These are phyloP conservation scores for Miichthys miiuy DNA, from an alignment of 2,797 vertebrate species.

Conservation along the genomic window DNA sequence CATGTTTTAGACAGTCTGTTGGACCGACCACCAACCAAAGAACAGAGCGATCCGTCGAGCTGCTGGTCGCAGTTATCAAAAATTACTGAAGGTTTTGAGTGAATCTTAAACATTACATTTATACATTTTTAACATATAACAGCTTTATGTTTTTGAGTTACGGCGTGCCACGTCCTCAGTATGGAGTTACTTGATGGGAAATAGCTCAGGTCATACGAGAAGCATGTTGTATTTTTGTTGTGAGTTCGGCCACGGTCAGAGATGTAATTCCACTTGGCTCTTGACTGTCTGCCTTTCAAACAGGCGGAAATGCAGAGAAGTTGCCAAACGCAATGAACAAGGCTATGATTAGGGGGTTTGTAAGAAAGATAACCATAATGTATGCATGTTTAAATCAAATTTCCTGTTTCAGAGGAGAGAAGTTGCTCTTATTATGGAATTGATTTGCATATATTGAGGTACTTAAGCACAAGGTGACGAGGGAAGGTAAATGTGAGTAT, in stretches of 20 bases:
- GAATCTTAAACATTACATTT: neutral
- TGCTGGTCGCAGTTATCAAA: no score
- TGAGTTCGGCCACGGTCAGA: slow-evolving; percentile 37
- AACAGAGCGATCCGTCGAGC: no score
- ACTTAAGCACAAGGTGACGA: slow-evolving; percentile 28
- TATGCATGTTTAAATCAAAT: slow-evolving; percentile 50
- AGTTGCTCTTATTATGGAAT: slow-evolving; percentile 35
- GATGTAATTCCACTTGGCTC: slow-evolving; percentile 62
- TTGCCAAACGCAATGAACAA: slow-evolving; percentile 61
- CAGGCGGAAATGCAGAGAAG: slow-evolving; percentile 56
- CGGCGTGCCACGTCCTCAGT: slow-evolving; percentile 33
- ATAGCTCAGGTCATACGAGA: slow-evolving; percentile 68
- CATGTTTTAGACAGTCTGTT: no score
- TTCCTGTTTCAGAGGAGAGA: slow-evolving; percentile 22
- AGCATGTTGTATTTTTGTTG: slow-evolving; percentile 59
- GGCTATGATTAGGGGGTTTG: slow-evolving; percentile 37
- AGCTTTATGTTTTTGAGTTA: slow-evolving; percentile 30
- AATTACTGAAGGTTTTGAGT: neutral
- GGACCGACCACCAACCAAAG: no score
- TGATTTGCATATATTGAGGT: slow-evolving; percentile 45
- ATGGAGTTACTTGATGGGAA: slow-evolving; percentile 64
- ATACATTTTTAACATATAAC: slow-evolving; percentile 7
- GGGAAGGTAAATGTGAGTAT: slow-evolving; percentile 31
- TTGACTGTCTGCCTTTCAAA: slow-evolving; percentile 44
- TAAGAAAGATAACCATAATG: slow-evolving; percentile 12